Conservation (phyloP, 2,113 vertebrate genomes). For the Chamaea fasciata region DNA sequence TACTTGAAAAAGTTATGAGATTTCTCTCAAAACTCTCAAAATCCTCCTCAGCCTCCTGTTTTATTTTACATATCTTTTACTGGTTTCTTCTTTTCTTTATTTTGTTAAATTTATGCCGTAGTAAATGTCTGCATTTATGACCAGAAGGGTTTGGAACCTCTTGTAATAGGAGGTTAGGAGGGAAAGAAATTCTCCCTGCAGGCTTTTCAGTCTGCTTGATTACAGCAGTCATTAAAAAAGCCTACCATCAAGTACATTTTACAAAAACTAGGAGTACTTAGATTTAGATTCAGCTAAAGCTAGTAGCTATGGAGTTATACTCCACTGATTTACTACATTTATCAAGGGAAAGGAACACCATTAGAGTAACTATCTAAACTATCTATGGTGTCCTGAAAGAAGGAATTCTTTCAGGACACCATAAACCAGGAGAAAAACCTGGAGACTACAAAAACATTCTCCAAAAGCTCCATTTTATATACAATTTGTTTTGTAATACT, state of each 20-base stretch:
- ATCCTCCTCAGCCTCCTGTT: not conserved
- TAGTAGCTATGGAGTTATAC: not conserved
- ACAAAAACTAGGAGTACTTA: not conserved
- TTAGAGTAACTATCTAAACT: not conserved
- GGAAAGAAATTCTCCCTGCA: not conserved
- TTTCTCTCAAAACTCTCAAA: not conserved
- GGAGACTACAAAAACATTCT: not conserved
- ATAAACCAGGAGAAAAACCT: not conserved
- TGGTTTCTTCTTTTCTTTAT: not conserved
- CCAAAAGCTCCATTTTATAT: not conserved
- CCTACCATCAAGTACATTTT: not conserved
- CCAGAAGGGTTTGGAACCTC: not conserved
- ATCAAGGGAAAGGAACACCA: not conserved
- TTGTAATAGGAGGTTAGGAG: not conserved
- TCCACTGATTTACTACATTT: not conserved
- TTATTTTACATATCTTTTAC: not conserved
- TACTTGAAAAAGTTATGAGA: not conserved
- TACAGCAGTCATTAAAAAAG: not conserved
- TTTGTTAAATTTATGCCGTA: not conserved
- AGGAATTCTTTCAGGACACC: not conserved
- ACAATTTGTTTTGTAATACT: not conserved
- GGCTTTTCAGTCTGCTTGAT: not conserved
- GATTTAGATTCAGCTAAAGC: not conserved
- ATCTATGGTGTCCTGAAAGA: not conserved
- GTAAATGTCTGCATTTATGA: not conserved